Evolutionary conservation across 1,140 invertebrate species (phyloP), one percentile per base, ranked within the genome.

Genomic region (Rhagoletis zephyria): DNA sequence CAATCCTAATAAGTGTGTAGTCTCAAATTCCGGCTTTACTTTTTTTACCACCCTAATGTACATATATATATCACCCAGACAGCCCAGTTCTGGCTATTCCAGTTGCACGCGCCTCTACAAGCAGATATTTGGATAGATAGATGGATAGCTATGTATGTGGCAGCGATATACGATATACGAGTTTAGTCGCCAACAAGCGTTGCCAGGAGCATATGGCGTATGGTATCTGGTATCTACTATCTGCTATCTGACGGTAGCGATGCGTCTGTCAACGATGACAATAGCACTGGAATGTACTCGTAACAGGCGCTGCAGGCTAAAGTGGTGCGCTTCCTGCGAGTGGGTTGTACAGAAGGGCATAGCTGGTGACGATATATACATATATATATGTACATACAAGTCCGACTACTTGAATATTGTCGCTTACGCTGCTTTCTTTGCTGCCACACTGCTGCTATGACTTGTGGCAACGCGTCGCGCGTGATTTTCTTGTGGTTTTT

Each of bases 401-500:
- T 10, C 51, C 51, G 51, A 0, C 30, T 30, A 30, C 30, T 30
- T 30, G 30, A 30, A 30, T 30, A 30, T 30, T 70, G 67, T 10
- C 19, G 40, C 40, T 48, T 12, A 19, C 42, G 45, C n/a, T 81
- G 74, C 48, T n/a, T 30, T 30, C 30, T 30, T 30, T 30, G 30
- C 30, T 30, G 30, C 30, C 30, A 30, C 30, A 30, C 30, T 30
- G 30, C 51, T 59, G 74, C 74, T 51, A 9, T 81, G 42, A n/a
- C n/a, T 81, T 56, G n/a, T 81, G 74, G 74, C 30, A 30, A 30
- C 30, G 30, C 64, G 74, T 81, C 48, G 74, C 74, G 74, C 74
- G 74, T 81, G 74, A 81, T 81, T 56, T 81, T 81, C 74, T 81
- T 81, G 74, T 30, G 74, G 74, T 81, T 81, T 30, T 81, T 56